Evolutionary conservation across 1,140 invertebrate genomes (phyloP), one percentile per base, ranked within the genome.

Genomic region (Brachionus asplanchnoidis): DNA sequence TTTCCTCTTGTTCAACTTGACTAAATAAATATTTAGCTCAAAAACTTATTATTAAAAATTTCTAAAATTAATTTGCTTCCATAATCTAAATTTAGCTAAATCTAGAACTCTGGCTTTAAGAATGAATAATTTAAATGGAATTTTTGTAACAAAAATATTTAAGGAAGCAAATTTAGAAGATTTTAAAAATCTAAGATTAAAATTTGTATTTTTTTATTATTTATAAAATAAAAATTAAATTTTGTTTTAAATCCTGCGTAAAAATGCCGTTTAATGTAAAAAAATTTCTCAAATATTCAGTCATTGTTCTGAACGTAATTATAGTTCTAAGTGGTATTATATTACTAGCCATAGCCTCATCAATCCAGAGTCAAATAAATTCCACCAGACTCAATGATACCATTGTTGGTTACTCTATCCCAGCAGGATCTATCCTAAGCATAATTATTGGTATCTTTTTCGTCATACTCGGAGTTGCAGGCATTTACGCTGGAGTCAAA

Each of bases 261-360:
- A 36, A 36, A 44, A 42, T 36, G 68, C 32, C 32, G 14, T 42
- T 42, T 20, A 17, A 40, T 40, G 32, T 11, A 44, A 42, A 40
- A 82, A 68, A 68, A 26, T 44, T 26, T 23, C 32, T 82, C 12
- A 82, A 82, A 82, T 82, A 82, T 14, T 82, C 79, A 36, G 53
- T 82, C 6, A 82, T 82, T 60, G 12, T 40, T 12, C 1, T 66
- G 11, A 66, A 82, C 20, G 20, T 65, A 3, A 20, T 82, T 40
- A 36, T 82, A 32, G 12, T 65, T 17, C 14, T 82, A 46, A 36
- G 32, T 46, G 79, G 79, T 23, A 23, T 82, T 3, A n/a, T 65
- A 14, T 65, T 82, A 32, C 40, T 82, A 3, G 60, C 42, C 4
- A 65, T 46, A 65, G 36, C 36, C 0, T 82, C 79, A 40, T 42